A percentile compares a stretch with the other conserved stretches of the same genome.
Evolutionary conservation across 2,888 invertebrate species (phyloP).

Genomic region (Tenthredo mesomela): DNA sequence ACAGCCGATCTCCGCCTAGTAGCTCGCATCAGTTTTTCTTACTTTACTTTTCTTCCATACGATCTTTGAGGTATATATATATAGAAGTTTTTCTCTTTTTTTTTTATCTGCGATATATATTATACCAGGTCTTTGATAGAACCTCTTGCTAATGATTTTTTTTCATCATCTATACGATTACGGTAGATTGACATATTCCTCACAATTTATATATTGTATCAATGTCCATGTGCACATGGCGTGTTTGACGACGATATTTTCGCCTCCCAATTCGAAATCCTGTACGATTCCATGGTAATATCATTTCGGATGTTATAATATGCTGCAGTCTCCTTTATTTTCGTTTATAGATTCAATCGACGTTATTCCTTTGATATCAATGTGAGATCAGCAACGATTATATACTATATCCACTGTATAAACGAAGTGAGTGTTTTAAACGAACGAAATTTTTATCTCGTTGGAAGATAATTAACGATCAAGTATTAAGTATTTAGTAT

Average conservation of each 20-base stretch:
- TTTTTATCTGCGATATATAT: not conserved
- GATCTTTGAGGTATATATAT: not conserved
- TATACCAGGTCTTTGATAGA: too few relatives aligned
- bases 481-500: too few relatives aligned
- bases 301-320: not conserved
- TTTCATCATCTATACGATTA: not conserved
- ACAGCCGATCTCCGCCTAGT: not conserved
- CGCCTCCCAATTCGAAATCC: slow-evolving; percentile 6
- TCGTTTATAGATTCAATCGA: not conserved
- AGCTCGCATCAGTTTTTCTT: not conserved
- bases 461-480: too few relatives aligned
- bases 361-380: not conserved
- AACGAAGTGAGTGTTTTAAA: too few relatives aligned
- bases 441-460: too few relatives aligned
- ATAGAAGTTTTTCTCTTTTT: not conserved
- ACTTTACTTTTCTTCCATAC: not conserved
- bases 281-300: not conserved
- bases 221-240: not conserved
- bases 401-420: not conserved
- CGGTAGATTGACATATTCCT: not conserved
- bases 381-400: not conserved
- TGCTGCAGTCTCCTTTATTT: not conserved
- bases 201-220: not conserved
- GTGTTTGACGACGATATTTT: not conserved
- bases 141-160: not conserved